Evolutionary conservation across 2,888 invertebrate species (phyloP).

Genomic region (Sclerodermus sp.): DNA sequence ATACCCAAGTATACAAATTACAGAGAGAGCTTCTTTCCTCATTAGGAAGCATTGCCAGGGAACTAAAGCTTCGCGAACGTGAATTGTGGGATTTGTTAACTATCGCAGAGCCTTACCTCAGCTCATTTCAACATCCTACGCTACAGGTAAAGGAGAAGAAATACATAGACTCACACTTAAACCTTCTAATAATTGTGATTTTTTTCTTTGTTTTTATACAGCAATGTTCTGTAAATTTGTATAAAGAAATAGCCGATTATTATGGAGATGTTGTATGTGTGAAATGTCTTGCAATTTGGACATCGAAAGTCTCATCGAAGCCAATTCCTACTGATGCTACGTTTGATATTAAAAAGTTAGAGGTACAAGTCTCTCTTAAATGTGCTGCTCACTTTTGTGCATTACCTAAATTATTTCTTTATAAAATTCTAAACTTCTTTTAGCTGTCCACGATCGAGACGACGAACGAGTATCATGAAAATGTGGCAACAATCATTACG

Average conservation of each 20-base stretch:
- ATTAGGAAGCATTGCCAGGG: conserved; percentile 57
- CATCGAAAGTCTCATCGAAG: conserved; percentile 25
- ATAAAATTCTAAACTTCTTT: conserved; percentile 10
- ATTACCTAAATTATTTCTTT: conserved; percentile 1
- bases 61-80: conserved; percentile 59
- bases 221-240: conserved; percentile 62
- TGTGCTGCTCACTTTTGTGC: neutral
- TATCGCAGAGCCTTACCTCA: conserved; percentile 62
- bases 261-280: conserved; percentile 57
- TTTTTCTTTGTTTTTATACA: conserved; percentile 51
- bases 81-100: conserved; percentile 57
- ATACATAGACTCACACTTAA: neutral
- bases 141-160: conserved; percentile 62
- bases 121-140: conserved; percentile 64
- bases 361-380: conserved; percentile 23
- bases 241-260: conserved; percentile 59
- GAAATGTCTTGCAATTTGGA: conserved; percentile 48
- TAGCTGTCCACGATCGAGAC: conserved; percentile 22
- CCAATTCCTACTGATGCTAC: conserved; percentile 22
- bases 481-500: conserved; percentile 36
- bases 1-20: conserved; percentile 62
- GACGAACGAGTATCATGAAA: conserved; percentile 37
- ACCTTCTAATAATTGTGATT: neutral
- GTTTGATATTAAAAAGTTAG: conserved; percentile 25
- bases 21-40: conserved; percentile 61